Base-by-base conservation (phyloP, 1,140 invertebrate genomes). In the Drosophila ercepeae region DNA sequence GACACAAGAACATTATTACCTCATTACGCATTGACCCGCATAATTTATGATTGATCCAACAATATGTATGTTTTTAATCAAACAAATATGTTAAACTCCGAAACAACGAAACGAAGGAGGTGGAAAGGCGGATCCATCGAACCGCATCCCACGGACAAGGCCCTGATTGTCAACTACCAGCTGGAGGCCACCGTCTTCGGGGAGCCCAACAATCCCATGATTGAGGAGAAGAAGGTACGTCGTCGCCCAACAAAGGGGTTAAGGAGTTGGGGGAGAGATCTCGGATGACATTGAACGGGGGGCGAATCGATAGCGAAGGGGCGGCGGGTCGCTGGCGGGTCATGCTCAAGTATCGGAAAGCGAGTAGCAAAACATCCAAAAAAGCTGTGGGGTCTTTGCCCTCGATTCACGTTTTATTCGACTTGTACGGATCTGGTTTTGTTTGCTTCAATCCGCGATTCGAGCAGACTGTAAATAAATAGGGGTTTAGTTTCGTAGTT, bases 71-170 rank as follows among this genome's bases (percentile, higher is more conserved):
- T 46, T 63, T 59, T 34, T 55, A 41, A 73, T 52, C 27, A 29
- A 23, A 16, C 36, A 39, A 41, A 27, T 1, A 25, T 32, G 29
- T 32, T 44, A 44, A 45, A 21, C 9, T 16, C 41, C 14, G 29
- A 59, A 59, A 59, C 58, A 44, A 63, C 55, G 23, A 54, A n/a
- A 39, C 96, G 95, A 75, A 96, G 96, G 76, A 95, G 96, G 91
- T 95, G 97, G 39, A 95, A 95, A 92, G 95, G 96, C 48, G 96
- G 96, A 6, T 94, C 94, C 44, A 94, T 98, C 65, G 97, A 98
- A 93, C 97, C 97, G 4, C 97, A 98, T 93, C 97, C 97, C 13
- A 96, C 95, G 53, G 96, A 98, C 89, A 96, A 96, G 90, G 97
- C 97, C 32, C 91, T 98, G n/a, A 94, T 98, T 48, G 95, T 98